These are phyloP conservation scores for Tangachromis dhanisi DNA, from an alignment of 2,113 vertebrate genomes.

Conservation along the genomic window DNA sequence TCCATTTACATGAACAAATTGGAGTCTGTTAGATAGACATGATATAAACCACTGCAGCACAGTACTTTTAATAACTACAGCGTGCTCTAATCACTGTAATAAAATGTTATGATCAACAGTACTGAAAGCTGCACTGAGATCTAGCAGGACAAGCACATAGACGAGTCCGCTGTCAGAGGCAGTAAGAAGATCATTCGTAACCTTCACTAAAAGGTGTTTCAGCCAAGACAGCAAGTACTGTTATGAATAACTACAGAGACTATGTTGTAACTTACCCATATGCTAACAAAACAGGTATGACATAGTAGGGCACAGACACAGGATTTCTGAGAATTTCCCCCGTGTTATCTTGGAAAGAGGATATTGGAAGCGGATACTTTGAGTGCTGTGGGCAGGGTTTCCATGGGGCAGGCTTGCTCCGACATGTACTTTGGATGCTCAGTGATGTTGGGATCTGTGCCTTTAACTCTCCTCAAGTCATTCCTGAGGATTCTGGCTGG, in stretches of 20 bases:
- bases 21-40: neutral
- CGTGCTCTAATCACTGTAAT: accelerated
- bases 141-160: neutral
- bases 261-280: neutral
- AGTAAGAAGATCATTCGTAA: neutral
- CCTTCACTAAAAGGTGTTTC: neutral
- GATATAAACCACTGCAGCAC: neutral
- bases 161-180: neutral
- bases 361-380: neutral
- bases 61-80: neutral
- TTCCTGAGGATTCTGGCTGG: neutral
- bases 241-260: neutral
- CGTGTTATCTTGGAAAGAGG: neutral
- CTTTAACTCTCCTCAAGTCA: neutral
- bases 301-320: neutral
- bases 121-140: neutral
- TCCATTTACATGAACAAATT: neutral
- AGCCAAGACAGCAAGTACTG: neutral
- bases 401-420: neutral
- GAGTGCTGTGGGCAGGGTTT: neutral
- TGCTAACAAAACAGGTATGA: neutral
- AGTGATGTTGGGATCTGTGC: neutral
- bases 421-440: neutral
- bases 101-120: neutral
- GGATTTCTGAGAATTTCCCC: neutral